Evolutionary conservation across 2,797 vertebrate genomes (phyloP).

Genomic region (Malacoraja senta): DNA sequence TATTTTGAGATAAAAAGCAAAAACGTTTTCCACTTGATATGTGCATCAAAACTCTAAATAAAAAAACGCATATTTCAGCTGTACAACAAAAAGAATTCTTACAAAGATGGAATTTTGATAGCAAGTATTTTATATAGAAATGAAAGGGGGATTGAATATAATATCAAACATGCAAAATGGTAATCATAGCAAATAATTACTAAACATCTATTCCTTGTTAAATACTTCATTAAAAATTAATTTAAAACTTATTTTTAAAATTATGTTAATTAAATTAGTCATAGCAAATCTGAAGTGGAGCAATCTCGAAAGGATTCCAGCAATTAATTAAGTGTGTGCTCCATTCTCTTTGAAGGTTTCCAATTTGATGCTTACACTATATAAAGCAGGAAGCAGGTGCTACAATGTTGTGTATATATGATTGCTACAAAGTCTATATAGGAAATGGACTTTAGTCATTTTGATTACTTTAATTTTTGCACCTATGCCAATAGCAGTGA

Average conservation of each 20-base stretch:
- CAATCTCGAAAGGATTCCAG: neutral
- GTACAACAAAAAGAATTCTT: neutral
- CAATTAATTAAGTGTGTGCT: constrained; percentile 30
- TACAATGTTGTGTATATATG: neutral
- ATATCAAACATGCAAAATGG: neutral
- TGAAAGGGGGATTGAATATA: neutral
- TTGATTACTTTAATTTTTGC: constrained; percentile 20
- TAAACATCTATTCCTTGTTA: too few species aligned
- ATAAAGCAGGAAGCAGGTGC: constrained; percentile 35
- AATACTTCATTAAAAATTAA: too few species aligned
- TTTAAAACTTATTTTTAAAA: neutral
- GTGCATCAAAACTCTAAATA: neutral
- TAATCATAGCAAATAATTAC: neutral
- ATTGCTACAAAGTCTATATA: constrained; percentile 14
- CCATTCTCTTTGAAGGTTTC: constrained; percentile 22
- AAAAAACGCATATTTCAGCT: neutral
- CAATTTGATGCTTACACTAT: constrained; percentile 17
- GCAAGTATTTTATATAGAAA: neutral
- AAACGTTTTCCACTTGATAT: neutral
- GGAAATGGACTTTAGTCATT: constrained; percentile 36
- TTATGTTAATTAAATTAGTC: neutral
- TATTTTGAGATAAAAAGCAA: neutral
- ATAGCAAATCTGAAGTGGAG: neutral
- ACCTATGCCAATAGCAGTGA: constrained; percentile 3
- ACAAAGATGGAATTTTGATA: neutral